These are phyloP conservation scores for Psittacula derbiana DNA, from an alignment of 2,797 vertebrate genomes.

Conservation along the genomic window DNA sequence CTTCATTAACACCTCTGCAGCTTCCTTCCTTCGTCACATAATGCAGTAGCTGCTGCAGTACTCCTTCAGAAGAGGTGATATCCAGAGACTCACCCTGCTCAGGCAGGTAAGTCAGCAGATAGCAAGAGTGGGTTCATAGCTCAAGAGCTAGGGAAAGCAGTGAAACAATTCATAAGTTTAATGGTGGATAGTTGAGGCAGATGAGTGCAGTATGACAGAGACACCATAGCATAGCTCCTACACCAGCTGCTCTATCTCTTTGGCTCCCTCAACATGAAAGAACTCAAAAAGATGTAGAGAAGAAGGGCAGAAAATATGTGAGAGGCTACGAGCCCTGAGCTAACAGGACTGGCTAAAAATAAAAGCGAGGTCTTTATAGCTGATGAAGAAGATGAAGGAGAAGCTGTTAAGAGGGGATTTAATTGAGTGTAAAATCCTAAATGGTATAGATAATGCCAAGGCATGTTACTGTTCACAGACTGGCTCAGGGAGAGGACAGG, in stretches of 20 bases:
- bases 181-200: not conserved
- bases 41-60: not conserved
- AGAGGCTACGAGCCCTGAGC: not conserved
- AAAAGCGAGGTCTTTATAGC: not conserved
- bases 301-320: conserved; percentile 25
- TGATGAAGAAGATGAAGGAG: conserved; percentile 41
- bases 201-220: not conserved
- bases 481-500: conserved; percentile 4
- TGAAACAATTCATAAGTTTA: conserved; percentile 4
- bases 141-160: not conserved
- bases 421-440: conserved; percentile 67
- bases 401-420: conserved; percentile 40
- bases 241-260: not conserved
- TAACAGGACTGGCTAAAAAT: conserved; percentile 52
- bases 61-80: not conserved
- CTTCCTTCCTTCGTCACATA: not conserved
- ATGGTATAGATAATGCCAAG: conserved; percentile 52
- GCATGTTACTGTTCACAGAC: not conserved
- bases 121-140: not conserved
- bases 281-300: conserved; percentile 25
- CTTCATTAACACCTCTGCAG: not conserved
- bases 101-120: not conserved
- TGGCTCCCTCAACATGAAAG: conserved; percentile 7
- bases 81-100: not conserved
- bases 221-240: not conserved